These are phyloP conservation scores for Polyommatus iphigenia DNA, from an alignment of 2,888 invertebrate genomes.

Conservation along the genomic window DNA sequence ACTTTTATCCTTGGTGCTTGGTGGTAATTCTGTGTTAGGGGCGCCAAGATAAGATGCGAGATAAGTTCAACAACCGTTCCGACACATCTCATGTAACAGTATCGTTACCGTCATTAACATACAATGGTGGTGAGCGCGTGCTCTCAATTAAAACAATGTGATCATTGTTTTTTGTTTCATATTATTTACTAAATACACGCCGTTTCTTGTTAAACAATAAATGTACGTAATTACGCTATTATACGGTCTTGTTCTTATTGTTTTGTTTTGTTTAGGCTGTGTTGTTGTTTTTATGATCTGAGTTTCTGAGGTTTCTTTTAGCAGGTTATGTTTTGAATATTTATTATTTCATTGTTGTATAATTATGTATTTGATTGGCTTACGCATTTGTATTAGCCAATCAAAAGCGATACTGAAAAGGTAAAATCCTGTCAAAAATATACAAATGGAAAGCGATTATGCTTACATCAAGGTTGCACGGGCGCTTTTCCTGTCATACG, in stretches of 20 bases:
- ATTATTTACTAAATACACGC: constrained; percentile 30
- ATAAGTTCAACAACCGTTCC: constrained; percentile 30
- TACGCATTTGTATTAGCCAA: no score
- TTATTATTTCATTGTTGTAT: no score
- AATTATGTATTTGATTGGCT: no score
- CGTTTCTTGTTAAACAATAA: constrained; percentile 22
- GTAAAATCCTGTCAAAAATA: no score
- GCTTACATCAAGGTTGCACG: no score
- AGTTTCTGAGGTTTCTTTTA: no score
- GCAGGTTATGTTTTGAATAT: no score
- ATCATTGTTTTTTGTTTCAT: constrained; percentile 56
- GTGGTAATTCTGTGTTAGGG: no score
- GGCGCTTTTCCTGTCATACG: no score
- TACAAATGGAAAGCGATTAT: no score
- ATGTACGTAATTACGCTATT: constrained; percentile 21
- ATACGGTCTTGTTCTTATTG: background rate
- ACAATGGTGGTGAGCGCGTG: constrained; percentile 73
- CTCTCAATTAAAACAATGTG: constrained; percentile 64
- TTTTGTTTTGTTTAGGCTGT: background rate
- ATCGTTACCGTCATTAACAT: constrained; percentile 65
- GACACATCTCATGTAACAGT: constrained; percentile 37
- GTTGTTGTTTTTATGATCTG: background rate
- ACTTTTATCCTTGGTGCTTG: no score
- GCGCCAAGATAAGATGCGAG: background rate
- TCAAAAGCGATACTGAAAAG: no score